Conservation (phyloP, 2,113 vertebrate species). For the Isurus oxyrinchus region DNA sequence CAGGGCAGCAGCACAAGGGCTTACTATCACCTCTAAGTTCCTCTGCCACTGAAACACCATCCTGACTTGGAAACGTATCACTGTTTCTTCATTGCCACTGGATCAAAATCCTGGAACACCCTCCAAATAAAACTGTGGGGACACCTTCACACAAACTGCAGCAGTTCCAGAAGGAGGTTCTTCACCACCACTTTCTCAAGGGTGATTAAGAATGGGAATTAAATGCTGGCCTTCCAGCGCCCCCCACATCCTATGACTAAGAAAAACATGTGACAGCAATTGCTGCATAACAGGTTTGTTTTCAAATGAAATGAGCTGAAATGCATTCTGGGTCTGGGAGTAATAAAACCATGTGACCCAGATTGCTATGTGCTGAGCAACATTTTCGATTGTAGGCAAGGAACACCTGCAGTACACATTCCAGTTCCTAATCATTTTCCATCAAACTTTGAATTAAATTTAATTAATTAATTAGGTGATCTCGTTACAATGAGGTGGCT, state of each 20-base stretch:
- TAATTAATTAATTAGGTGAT: not conserved
- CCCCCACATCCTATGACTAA: not conserved
- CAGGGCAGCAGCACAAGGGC: not conserved
- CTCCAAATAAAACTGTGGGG: not conserved
- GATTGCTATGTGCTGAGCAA: not conserved
- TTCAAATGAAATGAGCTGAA: not conserved
- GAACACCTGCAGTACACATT: not conserved
- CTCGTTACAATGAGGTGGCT: not conserved
- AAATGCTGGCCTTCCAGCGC: too few species aligned
- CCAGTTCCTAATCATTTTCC: not conserved
- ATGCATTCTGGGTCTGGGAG: not conserved
- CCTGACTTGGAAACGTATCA: not conserved
- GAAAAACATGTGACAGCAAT: not conserved
- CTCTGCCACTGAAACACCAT: too few species aligned
- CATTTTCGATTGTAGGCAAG: not conserved
- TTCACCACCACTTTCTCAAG: too few species aligned
- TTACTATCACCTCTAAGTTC: not conserved
- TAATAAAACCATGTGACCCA: not conserved
- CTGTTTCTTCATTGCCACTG: not conserved
- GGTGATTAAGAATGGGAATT: too few species aligned
- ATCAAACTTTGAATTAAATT: not conserved
- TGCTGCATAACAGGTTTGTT: not conserved
- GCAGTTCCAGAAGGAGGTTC: not conserved
- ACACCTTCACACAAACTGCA: not conserved
- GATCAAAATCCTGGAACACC: not conserved